These are phyloP conservation scores for Schizothorax lantsangensis DNA, from an alignment of 2,797 vertebrate genomes.

Conservation along the genomic window DNA sequence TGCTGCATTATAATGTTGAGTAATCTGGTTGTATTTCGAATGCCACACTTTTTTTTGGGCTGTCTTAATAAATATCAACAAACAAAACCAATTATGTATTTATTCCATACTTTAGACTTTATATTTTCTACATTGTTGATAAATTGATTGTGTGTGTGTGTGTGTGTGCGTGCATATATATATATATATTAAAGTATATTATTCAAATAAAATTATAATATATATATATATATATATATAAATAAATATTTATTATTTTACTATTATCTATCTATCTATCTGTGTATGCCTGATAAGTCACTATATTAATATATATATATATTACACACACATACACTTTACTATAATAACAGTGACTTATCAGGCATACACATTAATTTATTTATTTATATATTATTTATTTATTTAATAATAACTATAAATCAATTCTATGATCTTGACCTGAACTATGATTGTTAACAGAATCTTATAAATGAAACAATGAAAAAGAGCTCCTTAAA, in stretches of 20 bases:
- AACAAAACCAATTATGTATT: background rate
- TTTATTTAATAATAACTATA: background rate
- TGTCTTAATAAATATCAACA: background rate
- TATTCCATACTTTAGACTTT: background rate
- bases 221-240: too few species aligned
- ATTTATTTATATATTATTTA: background rate
- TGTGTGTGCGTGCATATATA: too few species aligned
- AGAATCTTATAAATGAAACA: background rate
- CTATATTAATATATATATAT: too few species aligned
- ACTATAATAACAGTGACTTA: background rate
- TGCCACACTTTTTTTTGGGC: background rate
- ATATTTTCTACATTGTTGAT: background rate
- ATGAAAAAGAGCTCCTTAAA: conserved; percentile 12
- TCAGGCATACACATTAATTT: background rate
- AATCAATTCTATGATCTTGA: background rate
- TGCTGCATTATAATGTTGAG: background rate
- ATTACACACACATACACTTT: too few species aligned
- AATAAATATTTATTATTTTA: too few species aligned
- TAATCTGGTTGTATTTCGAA: background rate
- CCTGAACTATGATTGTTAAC: background rate
- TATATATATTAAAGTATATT: too few species aligned
- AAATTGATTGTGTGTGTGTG: background rate
- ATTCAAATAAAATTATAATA: too few species aligned
- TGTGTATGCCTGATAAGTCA: too few species aligned
- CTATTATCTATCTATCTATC: too few species aligned